phyloP scores from a whole-genome alignment of 2,113 vertebrate genomes.

The Meles meles region DNA sequence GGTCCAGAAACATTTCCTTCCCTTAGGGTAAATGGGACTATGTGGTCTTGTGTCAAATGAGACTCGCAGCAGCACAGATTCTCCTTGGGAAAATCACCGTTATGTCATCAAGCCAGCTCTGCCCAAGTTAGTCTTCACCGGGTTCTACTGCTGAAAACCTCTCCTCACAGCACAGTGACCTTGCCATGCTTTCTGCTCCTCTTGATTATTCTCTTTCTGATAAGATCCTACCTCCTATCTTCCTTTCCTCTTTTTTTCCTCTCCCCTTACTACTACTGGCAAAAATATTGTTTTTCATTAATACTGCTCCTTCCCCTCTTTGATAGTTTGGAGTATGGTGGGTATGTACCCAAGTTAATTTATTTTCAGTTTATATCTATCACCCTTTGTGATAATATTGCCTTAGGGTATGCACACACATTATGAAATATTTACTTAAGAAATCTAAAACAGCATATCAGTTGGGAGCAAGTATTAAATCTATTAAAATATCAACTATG shows the following conservation, averaged over 20 bases:
- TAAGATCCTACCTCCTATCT: neutral
- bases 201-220: neutral
- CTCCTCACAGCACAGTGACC: neutral
- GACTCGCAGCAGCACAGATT: neutral
- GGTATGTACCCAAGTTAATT: slow-evolving; percentile 2
- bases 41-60: neutral
- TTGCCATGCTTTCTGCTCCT: neutral
- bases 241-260: neutral
- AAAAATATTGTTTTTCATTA: slow-evolving; percentile 18
- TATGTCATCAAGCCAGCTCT: neutral
- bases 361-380: slow-evolving; percentile 30
- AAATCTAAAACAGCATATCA: neutral
- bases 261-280: neutral
- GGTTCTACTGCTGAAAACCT: neutral
- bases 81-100: neutral
- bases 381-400: slow-evolving; percentile 38
- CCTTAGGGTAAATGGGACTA: neutral
- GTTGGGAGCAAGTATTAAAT: neutral
- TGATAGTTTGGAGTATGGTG: neutral
- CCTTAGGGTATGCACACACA: neutral
- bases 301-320: neutral
- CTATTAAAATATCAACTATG: slow-evolving; percentile 11
- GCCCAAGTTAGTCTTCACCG: neutral
- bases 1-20: neutral
- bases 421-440: slow-evolving; percentile 42